Conservation (phyloP, 2,113 vertebrate genomes). For the Pangasianodon hypophthalmus region DNA sequence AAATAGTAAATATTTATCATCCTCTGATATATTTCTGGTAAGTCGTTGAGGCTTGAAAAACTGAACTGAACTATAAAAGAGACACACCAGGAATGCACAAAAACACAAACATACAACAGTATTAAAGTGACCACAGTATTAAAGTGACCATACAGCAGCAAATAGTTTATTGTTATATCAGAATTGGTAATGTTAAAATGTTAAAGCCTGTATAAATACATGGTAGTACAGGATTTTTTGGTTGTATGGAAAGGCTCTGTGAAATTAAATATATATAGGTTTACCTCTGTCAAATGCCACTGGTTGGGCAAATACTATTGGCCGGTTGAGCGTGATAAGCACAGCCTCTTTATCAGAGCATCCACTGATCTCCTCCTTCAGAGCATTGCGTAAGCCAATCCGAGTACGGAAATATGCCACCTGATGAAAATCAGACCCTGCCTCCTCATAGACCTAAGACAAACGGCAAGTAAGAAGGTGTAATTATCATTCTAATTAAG, state of each 20-base stretch:
- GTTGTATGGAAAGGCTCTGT: not conserved
- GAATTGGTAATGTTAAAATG: not conserved
- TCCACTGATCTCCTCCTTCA: constrained; percentile 94
- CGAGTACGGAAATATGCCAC: constrained; percentile 98
- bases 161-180: not conserved
- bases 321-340: constrained; percentile 94
- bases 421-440: constrained; percentile 97
- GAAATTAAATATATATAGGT: not conserved
- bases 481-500: not conserved
- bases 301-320: constrained; percentile 95
- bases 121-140: too few relatives aligned
- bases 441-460: constrained; percentile 94
- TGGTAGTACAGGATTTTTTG: not conserved
- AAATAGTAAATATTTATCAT: not conserved
- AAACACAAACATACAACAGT: too few relatives aligned
- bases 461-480: not conserved
- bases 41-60: not conserved
- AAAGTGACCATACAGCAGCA: not conserved
- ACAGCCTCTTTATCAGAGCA: constrained; percentile 96
- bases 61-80: too few relatives aligned
- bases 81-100: too few relatives aligned
- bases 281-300: constrained; percentile 97
- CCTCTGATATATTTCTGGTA: not conserved
- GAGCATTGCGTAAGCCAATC: constrained; percentile 92
- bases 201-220: constrained; percentile 1